phyloP scores from a whole-genome alignment of 2,113 vertebrate species.

The Eidolon helvum region DNA sequence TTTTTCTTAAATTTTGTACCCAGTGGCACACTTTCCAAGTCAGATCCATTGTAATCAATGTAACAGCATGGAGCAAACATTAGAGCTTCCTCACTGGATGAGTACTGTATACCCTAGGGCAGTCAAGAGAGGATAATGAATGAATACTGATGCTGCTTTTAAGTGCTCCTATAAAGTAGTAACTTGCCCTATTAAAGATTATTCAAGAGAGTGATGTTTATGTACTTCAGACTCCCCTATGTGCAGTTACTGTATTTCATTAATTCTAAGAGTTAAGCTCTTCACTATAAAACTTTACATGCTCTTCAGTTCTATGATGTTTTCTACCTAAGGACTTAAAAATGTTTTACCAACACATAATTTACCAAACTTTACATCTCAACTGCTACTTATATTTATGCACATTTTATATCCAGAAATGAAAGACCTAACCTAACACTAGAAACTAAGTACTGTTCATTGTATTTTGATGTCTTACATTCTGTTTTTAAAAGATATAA shows the following conservation, averaged over 20 bases:
- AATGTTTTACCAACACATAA: conserved; percentile 60
- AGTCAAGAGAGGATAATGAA: conserved; percentile 70
- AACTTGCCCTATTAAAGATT: conserved; percentile 76
- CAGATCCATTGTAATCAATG: conserved; percentile 71
- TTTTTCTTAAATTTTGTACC: conserved; percentile 54
- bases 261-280: conserved; percentile 74
- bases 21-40: conserved; percentile 64
- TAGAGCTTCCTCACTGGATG: conserved; percentile 63
- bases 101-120: conserved; percentile 60
- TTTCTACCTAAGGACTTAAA: conserved; percentile 65
- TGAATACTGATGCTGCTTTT: conserved; percentile 70
- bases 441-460: not conserved
- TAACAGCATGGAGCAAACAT: conserved; percentile 76
- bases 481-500: conserved; percentile 27
- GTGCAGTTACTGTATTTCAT: conserved; percentile 77
- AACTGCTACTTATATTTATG: not conserved
- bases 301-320: conserved; percentile 57
- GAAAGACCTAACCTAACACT: conserved; percentile 5
- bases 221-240: conserved; percentile 65
- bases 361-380: conserved; percentile 42
- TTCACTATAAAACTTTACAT: conserved; percentile 75
- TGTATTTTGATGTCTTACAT: conserved; percentile 43
- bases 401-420: conserved; percentile 15
- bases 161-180: conserved; percentile 59
- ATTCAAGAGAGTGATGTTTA: conserved; percentile 73